Conservation (phyloP, 35 echinoderm and acorn worm species). For the Acanthaster planci region DNA sequence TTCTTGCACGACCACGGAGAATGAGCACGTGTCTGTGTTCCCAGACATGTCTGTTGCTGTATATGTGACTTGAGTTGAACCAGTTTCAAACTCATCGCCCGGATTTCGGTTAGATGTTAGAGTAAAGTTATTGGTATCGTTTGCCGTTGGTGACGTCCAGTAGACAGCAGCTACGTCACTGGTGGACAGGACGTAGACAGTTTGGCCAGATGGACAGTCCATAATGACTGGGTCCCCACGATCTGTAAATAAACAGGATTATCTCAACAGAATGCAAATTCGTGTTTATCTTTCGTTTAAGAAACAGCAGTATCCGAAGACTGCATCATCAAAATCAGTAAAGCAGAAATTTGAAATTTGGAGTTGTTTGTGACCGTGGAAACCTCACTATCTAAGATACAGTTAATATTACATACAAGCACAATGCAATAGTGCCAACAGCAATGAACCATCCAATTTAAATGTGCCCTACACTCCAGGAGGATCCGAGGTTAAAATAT, state of each 20-base stretch:
- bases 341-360: too few relatives aligned
- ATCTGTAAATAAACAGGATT: neutral
- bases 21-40: slow-evolving; percentile 24
- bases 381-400: too few relatives aligned
- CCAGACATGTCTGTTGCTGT: slow-evolving; percentile 30
- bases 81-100: neutral
- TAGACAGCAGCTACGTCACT: neutral
- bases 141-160: slow-evolving; percentile 41
- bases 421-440: too few relatives aligned
- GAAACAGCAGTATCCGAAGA: too few relatives aligned
- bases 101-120: slow-evolving; percentile 19
- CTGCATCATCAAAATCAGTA: too few relatives aligned
- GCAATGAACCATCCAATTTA: too few relatives aligned
- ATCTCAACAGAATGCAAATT: too few relatives aligned
- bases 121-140: slow-evolving; percentile 12
- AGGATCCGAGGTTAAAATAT: too few relatives aligned
- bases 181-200: slow-evolving; percentile 31
- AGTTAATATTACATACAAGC: too few relatives aligned
- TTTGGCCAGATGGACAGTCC: slow-evolving; percentile 16
- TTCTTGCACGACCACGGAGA: slow-evolving; percentile 35
- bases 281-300: too few relatives aligned
- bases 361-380: too few relatives aligned
- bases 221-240: slow-evolving; percentile 18
- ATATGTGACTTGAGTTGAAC: slow-evolving; percentile 41
- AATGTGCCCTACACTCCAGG: too few relatives aligned